Evolutionary conservation across 2,113 vertebrate genomes (phyloP).

Genomic region (Asarcornis scutulata): DNA sequence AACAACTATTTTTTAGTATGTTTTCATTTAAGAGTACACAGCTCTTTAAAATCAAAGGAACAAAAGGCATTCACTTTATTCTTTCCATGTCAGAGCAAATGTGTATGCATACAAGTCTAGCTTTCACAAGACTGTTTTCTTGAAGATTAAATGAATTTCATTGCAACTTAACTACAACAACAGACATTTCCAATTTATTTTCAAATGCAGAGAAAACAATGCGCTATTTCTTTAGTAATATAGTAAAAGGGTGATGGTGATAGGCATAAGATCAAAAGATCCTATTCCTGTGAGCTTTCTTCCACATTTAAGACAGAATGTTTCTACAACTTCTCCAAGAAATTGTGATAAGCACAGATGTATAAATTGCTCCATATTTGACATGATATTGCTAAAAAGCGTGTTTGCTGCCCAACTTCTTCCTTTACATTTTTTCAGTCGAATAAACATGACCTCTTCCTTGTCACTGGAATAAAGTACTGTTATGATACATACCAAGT

Average conservation of each 20-base stretch:
- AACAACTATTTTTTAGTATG: neutral
- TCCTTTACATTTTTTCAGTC: neutral
- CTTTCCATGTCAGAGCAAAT: neutral
- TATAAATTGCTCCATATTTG: neutral
- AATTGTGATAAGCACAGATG: neutral
- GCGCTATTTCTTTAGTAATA: neutral
- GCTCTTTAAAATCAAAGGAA: conserved; percentile 6
- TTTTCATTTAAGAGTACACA: neutral
- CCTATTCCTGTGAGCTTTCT: neutral
- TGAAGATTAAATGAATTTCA: neutral
- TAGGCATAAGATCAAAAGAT: neutral
- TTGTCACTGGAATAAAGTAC: neutral
- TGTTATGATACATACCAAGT: neutral
- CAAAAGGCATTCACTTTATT: neutral
- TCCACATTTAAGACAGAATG: neutral
- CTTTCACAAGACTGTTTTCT: neutral
- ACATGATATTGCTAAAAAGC: neutral
- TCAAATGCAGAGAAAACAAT: neutral
- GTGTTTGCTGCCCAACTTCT: neutral
- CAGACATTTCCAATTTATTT: neutral
- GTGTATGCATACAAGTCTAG: neutral
- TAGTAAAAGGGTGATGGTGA: neutral
- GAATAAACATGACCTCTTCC: neutral
- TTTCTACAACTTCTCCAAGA: neutral
- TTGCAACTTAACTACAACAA: neutral